These are phyloP conservation scores for Dicaeum eximium DNA, from an alignment of 2,113 vertebrate species.

Conservation along the genomic window DNA sequence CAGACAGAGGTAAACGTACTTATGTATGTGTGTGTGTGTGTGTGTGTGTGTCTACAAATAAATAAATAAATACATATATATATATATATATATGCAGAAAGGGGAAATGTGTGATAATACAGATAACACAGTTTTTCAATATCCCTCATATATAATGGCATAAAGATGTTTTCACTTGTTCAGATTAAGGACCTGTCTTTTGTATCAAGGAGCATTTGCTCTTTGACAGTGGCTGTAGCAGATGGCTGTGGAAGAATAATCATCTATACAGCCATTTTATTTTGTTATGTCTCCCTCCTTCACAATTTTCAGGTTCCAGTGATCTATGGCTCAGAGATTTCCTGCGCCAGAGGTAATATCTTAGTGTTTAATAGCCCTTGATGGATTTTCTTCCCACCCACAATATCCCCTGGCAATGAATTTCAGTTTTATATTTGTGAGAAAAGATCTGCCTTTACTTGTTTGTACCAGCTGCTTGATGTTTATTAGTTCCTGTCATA, in stretches of 20 bases:
- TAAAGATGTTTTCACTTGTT: neutral
- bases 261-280: neutral
- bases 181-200: neutral
- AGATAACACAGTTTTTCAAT: neutral
- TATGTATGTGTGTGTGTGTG: fast-evolving
- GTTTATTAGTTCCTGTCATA: neutral
- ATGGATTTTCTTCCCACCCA: neutral
- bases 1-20: fast-evolving
- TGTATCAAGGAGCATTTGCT: neutral
- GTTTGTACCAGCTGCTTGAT: neutral
- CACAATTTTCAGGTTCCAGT: neutral
- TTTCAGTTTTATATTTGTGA: neutral
- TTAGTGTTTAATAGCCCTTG: neutral
- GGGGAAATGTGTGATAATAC: neutral
- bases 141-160: neutral
- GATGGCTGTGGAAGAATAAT: neutral
- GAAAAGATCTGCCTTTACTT: neutral
- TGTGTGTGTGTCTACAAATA: too few species aligned
- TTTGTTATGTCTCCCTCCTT: neutral
- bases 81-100: neutral
- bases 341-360: neutral
- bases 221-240: neutral
- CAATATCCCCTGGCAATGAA: neutral
- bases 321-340: neutral
- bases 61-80: too few species aligned